These are phyloP conservation scores for Acinonyx jubatus DNA, from an alignment of 2,113 vertebrate species.

Conservation along the genomic window DNA sequence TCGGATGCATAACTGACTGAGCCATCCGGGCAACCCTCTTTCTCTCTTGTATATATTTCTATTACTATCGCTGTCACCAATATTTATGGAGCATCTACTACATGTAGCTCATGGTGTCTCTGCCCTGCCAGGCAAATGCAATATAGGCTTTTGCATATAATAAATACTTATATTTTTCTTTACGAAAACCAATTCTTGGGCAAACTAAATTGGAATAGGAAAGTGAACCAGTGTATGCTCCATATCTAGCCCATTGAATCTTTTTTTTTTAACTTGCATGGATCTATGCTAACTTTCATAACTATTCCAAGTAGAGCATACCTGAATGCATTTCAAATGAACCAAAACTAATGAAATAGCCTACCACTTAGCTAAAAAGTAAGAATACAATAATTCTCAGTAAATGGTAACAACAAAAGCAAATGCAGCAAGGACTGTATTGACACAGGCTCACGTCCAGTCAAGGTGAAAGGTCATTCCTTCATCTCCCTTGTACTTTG, in stretches of 20 bases:
- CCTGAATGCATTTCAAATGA: not conserved
- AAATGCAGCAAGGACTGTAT: not conserved
- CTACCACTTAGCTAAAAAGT: not conserved
- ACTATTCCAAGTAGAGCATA: not conserved
- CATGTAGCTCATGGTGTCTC: not conserved
- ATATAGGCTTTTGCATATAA: not conserved
- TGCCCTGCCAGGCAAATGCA: not conserved
- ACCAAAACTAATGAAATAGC: not conserved
- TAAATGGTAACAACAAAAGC: not conserved
- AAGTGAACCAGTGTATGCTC: not conserved
- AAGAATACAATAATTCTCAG: not conserved
- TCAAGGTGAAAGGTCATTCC: not conserved
- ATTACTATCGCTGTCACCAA: not conserved
- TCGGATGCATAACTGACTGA: too few relatives aligned
- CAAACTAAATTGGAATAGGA: not conserved
- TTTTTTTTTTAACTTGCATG: not conserved
- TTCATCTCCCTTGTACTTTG: not conserved
- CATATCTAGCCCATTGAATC: not conserved
- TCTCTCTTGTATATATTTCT: not conserved
- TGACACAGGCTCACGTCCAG: not conserved
- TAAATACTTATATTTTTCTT: not conserved
- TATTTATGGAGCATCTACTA: not conserved
- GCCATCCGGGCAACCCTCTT: not conserved
- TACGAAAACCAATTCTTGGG: not conserved
- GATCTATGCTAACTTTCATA: not conserved